Percentiles rank a stretch among this genome's conserved stretches.
Conservation (phyloP, 2,888 invertebrate genomes). For the Parelbella ahira region DNA sequence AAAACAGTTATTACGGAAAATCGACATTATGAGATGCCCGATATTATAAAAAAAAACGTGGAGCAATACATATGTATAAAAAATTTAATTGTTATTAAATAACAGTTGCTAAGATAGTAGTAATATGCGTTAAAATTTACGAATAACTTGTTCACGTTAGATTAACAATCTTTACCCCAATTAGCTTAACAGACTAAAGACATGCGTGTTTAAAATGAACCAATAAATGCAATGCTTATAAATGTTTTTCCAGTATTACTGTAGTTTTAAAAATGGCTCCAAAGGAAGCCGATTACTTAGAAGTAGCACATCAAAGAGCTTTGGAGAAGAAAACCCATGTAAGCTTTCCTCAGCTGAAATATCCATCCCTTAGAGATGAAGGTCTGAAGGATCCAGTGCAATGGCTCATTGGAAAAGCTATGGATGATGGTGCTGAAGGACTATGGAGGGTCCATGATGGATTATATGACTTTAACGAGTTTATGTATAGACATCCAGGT, state of each 20-base stretch:
- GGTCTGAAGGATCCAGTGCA: slow-evolving; percentile 62
- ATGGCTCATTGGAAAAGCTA: slow-evolving; percentile 84
- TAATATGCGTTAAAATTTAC: too few species aligned
- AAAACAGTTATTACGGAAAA: too few species aligned
- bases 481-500: slow-evolving; percentile 91
- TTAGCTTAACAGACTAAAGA: too few species aligned
- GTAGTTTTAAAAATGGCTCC: slow-evolving; percentile 42
- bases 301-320: slow-evolving; percentile 47
- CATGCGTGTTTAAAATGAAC: too few species aligned
- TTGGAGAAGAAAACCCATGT: slow-evolving; percentile 64
- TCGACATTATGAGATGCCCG: too few species aligned
- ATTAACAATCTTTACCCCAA: too few species aligned
- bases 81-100: too few species aligned
- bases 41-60: too few species aligned
- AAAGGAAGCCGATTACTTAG: slow-evolving; percentile 46
- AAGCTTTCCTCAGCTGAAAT: slow-evolving; percentile 75
- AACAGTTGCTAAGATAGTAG: not conserved
- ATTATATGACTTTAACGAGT: slow-evolving; percentile 92
- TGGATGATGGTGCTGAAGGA: slow-evolving; percentile 87
- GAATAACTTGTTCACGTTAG: too few species aligned
- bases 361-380: slow-evolving; percentile 71
- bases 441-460: slow-evolving; percentile 88
- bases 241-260: too few species aligned
- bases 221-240: too few species aligned
- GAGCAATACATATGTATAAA: too few species aligned